Conservation (phyloP, 2,888 invertebrate species). For the Mesorhabditis spiculigera region DNA sequence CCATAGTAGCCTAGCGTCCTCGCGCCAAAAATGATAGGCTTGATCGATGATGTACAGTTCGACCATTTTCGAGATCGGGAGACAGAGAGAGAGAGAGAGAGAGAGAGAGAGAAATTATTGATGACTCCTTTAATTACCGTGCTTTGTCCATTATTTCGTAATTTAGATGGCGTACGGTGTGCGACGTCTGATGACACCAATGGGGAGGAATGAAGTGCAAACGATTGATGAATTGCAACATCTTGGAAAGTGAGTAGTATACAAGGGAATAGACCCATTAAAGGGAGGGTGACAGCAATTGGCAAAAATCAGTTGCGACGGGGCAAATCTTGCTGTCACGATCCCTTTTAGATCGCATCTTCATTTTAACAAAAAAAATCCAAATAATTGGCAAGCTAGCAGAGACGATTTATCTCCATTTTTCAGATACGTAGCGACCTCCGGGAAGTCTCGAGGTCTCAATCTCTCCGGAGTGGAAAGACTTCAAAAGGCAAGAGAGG, state of each 20-base stretch:
- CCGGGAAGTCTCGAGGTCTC: slow-evolving; percentile 21
- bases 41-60: too few relatives aligned
- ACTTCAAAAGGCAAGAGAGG: slow-evolving; percentile 25
- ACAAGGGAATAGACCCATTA: neutral
- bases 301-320: too few relatives aligned
- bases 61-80: too few relatives aligned
- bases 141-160: neutral
- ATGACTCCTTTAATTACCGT: too few relatives aligned
- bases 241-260: slow-evolving; percentile 46
- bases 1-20: too few relatives aligned
- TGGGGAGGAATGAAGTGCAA: slow-evolving; percentile 43
- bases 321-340: too few relatives aligned
- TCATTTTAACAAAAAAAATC: too few relatives aligned
- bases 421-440: slow-evolving; percentile 50
- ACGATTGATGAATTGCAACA: slow-evolving; percentile 49
- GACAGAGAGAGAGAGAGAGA: neutral
- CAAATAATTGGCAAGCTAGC: neutral
- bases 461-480: slow-evolving; percentile 41
- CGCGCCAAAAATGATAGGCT: too few relatives aligned
- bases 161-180: slow-evolving; percentile 48
- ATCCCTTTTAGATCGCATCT: too few relatives aligned
- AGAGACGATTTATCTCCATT: neutral
- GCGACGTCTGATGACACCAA: slow-evolving; percentile 51
- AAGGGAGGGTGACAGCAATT: neutral
- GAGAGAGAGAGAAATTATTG: too few relatives aligned